Base-by-base conservation (phyloP, 2,113 vertebrate species). In the Crypturellus undulatus region DNA sequence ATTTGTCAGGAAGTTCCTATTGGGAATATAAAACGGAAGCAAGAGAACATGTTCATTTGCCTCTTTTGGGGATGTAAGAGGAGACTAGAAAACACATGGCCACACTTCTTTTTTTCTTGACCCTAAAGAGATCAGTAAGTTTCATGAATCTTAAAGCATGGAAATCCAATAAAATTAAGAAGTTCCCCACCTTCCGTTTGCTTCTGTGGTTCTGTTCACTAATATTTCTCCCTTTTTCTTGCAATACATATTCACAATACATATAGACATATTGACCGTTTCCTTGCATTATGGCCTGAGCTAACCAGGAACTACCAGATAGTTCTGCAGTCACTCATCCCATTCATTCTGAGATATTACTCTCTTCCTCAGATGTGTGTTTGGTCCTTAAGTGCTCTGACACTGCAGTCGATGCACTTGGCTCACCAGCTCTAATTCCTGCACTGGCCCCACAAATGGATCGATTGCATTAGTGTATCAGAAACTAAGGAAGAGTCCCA, bases 401-500 rank as follows among this genome's bases (percentile, higher is more conserved):
- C 22, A 80, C n/a, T 65, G 20, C 28, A 80, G 58, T 28, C 15
- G 43, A 40, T 30, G 26, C 12, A 45, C 36, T 38, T 79, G 6
- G 10, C 52, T 89, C 22, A 6, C 12, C 45, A 25, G n/a, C 26
- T 87, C 9, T 64, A 63, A 51, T 5, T 59, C 3, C 9, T 45
- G 40, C 25, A 59, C 32, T 0, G 4, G 9, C 8, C 38, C 40
- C 49, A 45, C 18, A n/a, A 12, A 38, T 22, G 28, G 62, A 43
- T 0, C 0, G 3, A 79, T 22, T 69, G 34, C 43, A 17, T 26
- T 52, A 77, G 60, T 14, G 21, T 8, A 16, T 2, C 42, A 47
- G 14, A 25, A 65, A 52, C 1, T 9, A 80, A 72, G 9, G 22
- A 89, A 18, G 2, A 47, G 32, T 5, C 56, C 68, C 21, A 62